Conservation (phyloP, 2,113 vertebrate genomes). For the Gadus chalcogrammus region DNA sequence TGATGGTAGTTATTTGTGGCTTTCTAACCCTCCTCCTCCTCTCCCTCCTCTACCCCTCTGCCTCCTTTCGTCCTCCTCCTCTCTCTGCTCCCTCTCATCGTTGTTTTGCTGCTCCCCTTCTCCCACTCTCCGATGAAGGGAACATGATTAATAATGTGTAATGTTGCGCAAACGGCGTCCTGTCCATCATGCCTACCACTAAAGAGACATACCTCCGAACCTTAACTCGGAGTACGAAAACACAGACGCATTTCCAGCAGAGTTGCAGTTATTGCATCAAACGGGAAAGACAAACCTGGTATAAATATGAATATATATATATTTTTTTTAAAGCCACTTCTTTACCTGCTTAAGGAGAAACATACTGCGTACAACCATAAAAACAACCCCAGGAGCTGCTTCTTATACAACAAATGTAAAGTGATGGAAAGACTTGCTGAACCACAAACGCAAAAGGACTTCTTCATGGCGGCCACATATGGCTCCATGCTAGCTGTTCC, state of each 20-base stretch:
- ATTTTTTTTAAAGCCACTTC: too few species aligned
- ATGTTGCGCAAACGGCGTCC: conserved; percentile 58
- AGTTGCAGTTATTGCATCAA: too few species aligned
- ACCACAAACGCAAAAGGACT: too few species aligned
- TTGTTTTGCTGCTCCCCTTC: conserved; percentile 34
- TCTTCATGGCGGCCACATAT: background rate
- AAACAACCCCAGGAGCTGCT: background rate
- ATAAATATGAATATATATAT: too few species aligned
- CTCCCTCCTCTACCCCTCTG: conserved; percentile 47
- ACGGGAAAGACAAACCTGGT: too few species aligned
- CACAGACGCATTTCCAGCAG: background rate
- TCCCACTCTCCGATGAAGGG: conserved; percentile 40
- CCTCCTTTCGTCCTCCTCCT: conserved; percentile 64
- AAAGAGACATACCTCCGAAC: conserved; percentile 44
- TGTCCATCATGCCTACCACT: conserved; percentile 52
- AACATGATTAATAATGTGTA: conserved; percentile 73
- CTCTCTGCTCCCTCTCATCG: conserved; percentile 53
- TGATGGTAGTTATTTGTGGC: conserved; percentile 91
- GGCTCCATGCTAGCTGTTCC: background rate
- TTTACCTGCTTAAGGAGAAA: too few species aligned
- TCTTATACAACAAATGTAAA: too few species aligned
- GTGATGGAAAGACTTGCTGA: too few species aligned
- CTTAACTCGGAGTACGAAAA: conserved; percentile 15
- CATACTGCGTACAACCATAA: too few species aligned
- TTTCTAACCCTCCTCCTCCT: conserved; percentile 74